Conservation (phyloP, 2,113 vertebrate species). For the Labeo rohita region DNA sequence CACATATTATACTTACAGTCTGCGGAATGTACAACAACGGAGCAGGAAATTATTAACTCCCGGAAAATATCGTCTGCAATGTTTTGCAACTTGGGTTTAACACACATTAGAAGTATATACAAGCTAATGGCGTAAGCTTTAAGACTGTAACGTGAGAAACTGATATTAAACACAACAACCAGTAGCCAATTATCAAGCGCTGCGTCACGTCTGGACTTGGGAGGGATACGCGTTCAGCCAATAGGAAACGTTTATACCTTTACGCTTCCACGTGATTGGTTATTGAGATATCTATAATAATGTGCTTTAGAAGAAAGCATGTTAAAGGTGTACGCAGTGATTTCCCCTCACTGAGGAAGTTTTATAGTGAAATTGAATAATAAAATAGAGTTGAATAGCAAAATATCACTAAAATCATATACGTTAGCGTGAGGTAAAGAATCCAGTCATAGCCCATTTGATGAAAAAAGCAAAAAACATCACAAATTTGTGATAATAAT, state of each 20-base stretch:
- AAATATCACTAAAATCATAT: background rate
- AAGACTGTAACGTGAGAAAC: conserved; percentile 45
- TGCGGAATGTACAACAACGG: background rate
- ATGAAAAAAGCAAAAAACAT: too few relatives aligned
- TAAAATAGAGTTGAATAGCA: background rate
- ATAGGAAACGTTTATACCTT: conserved; percentile 2
- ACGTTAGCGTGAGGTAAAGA: background rate
- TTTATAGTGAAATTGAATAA: background rate
- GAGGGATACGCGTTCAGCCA: conserved; percentile 1
- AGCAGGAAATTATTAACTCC: background rate
- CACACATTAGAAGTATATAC: background rate
- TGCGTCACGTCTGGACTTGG: background rate
- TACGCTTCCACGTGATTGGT: background rate
- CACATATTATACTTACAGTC: conserved; percentile 22
- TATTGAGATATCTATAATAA: background rate
- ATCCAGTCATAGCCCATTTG: background rate
- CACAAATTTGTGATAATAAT: too few relatives aligned
- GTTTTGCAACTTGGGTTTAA: background rate
- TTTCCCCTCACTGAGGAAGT: background rate
- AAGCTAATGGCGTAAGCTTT: conserved; percentile 1
- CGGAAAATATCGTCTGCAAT: too few relatives aligned
- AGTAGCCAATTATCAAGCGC: conserved; percentile 40
- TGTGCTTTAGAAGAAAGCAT: background rate
- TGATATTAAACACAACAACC: background rate
- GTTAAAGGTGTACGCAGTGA: background rate